Base-by-base conservation (phyloP, 2,888 invertebrate genomes). In the Heliothis peltigera region DNA sequence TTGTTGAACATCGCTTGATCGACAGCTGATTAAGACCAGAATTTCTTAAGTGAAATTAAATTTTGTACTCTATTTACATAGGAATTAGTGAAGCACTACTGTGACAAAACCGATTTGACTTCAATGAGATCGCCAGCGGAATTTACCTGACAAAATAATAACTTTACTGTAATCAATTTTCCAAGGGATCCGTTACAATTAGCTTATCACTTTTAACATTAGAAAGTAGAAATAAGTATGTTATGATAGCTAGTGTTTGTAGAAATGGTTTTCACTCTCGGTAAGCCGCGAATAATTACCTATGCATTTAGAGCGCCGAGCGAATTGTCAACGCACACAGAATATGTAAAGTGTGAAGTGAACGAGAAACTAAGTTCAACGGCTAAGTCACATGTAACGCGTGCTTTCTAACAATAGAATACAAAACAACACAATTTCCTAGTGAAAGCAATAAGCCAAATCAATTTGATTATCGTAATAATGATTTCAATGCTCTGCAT, bases 221-320 rank as follows among this genome's bases (percentile, higher is more conserved):
- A 88, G 89, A 91, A 90, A 90, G 90, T 82, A 75, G 75, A 82
- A 82, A 83, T 75, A 87, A 85, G 86, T 88, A 84, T 88, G 90
- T 86, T 88, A 89, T 89, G 76, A 80, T 79, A 79, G 79, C 72
- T 84, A 82, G 81, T 85, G 85, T 86, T 83, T 78, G 84, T 86
- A 84, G 85, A 87, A 85, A 87, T 85, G 77, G 84, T 87, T 89
- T 88, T 88, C 87, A 85, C 89, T 90, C 80, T 88, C 87, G 57
- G 83, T 82, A 83, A 85, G 86, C 82, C 79, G 91, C 86, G 87
- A 92, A 89, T 86, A 86, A 89, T 89, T 89, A 87, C 72, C 65
- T 75, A 87, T 90, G 91, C 82, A 92, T 91, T 88, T 83, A 82
- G 91, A 90, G 86, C 89, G 84, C 58, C 73, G 75, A 81, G 70